Conservation (phyloP, 2,113 vertebrate species). For the Athene cunicularia region DNA sequence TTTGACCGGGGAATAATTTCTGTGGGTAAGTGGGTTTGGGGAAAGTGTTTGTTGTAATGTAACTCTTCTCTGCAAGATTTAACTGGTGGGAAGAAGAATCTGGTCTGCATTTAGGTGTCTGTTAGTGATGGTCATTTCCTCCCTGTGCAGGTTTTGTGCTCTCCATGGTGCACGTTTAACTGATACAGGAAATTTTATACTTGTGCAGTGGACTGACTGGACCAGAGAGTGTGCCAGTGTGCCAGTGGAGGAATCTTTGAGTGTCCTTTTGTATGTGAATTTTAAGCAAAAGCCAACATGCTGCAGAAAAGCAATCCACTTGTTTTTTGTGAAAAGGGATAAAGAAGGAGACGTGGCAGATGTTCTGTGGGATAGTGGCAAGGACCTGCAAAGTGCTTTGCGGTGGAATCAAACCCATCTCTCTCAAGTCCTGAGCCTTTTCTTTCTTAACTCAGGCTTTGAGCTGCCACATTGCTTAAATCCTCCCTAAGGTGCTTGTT, state of each 20-base stretch:
- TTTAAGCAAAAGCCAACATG: not conserved
- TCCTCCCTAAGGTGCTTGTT: not conserved
- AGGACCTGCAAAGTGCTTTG: not conserved
- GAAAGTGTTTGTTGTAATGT: not conserved
- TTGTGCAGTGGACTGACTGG: not conserved
- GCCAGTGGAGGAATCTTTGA: not conserved
- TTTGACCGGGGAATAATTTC: not conserved
- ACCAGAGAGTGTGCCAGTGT: not conserved
- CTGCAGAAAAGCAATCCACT: not conserved
- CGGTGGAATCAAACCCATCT: not conserved
- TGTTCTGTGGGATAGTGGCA: not conserved
- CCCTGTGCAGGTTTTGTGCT: fast-evolving
- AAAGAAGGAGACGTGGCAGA: fast-evolving
- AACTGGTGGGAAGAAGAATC: not conserved
- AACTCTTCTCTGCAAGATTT: not conserved
- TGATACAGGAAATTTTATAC: not conserved
- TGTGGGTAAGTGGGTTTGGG: not conserved
- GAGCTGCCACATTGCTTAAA: not conserved
- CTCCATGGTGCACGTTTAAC: not conserved
- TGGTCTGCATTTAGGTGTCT: not conserved
- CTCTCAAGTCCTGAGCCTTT: not conserved
- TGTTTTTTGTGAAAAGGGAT: not conserved
- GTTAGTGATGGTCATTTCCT: fast-evolving
- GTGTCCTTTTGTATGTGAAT: too few species aligned
- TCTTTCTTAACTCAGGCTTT: not conserved